Evolutionary conservation across 2,797 vertebrate genomes (phyloP), one percentile per base, ranked within the genome.

Genomic region (Parauchenoglanis punctatus): DNA sequence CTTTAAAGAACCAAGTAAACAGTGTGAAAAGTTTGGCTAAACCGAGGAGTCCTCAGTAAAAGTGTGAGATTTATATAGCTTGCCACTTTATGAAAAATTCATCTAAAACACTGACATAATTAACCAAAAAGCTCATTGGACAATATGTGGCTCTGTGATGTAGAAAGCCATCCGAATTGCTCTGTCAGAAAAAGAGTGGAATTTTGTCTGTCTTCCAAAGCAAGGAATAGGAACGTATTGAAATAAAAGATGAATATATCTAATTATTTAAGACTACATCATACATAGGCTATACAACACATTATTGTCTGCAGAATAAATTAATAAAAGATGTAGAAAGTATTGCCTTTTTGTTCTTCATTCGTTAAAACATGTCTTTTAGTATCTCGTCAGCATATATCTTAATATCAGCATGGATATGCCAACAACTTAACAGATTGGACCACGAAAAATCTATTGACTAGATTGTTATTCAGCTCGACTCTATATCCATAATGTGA

Each of bases 21-120:
- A 54, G 61, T 87, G 40, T 70, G 44, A 84, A 65, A 84, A 73
- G 81, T 86, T 81, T 54, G 18, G 81, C 23, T 85, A 35, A 70
- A 61, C 84, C 80, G 87, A 87, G n/a, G 87, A 83, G 67, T 72
- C 75, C n/a, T 86, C 61, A 78, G 73, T 61, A 67, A 84, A 76
- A 75, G 61, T 52, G 82, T 61, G 20, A 61, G 40, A 52, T 75
- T 86, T 85, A 58, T 80, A 63, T 52, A 73, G 58, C 40, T 70
- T 44, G 7, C 59, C 52, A 72, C 23, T 56, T 73, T 81, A 73
- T 73, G 72, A 72, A 84, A 17, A 85, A 75, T 49, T 11, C 31
- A 77, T 85, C 2, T 61, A 85, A 83, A 58, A 49, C 49, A 61
- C 77, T 40, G 31, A 23, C 20, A 59, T 59, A 40, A 80, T 80